These are phyloP conservation scores for Eriosoma lanigerum DNA, from an alignment of 1,140 invertebrate genomes.

Conservation along the genomic window DNA sequence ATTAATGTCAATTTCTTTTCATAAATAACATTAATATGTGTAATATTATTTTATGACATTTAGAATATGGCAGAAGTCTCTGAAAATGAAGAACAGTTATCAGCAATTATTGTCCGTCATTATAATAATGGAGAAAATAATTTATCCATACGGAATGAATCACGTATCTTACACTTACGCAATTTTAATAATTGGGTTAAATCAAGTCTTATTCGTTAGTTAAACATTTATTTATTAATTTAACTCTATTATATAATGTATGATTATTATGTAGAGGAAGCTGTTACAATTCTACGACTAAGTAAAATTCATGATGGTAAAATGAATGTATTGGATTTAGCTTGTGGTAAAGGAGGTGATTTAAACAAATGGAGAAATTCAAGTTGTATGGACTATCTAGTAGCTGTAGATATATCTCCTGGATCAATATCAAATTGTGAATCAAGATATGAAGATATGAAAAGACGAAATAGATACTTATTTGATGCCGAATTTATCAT, in stretches of 20 bases:
- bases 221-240: not conserved
- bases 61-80: slow-evolving; percentile 23
- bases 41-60: not conserved
- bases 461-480: slow-evolving; percentile 56
- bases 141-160: slow-evolving; percentile 74
- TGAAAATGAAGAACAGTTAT: slow-evolving; percentile 17
- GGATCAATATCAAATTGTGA: slow-evolving; percentile 87
- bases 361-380: slow-evolving; percentile 89
- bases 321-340: slow-evolving; percentile 72
- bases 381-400: slow-evolving; percentile 77
- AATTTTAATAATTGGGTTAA: slow-evolving; percentile 99
- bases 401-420: slow-evolving; percentile 93
- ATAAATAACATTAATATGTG: too few relatives aligned
- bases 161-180: slow-evolving; percentile 87
- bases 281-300: slow-evolving; percentile 67
- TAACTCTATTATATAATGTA: not conserved
- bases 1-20: too few relatives aligned
- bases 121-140: slow-evolving; percentile 82
- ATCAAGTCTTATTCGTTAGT: slow-evolving; percentile 82
- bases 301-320: slow-evolving; percentile 64
- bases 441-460: slow-evolving; percentile 68
- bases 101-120: slow-evolving; percentile 80
- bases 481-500: slow-evolving; percentile 85
- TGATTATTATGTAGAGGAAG: slow-evolving; percentile 61
- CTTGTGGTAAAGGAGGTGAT: slow-evolving; percentile 96